These are phyloP conservation scores for Notamacropus eugenii DNA, from an alignment of 2,797 vertebrate species.

Conservation along the genomic window DNA sequence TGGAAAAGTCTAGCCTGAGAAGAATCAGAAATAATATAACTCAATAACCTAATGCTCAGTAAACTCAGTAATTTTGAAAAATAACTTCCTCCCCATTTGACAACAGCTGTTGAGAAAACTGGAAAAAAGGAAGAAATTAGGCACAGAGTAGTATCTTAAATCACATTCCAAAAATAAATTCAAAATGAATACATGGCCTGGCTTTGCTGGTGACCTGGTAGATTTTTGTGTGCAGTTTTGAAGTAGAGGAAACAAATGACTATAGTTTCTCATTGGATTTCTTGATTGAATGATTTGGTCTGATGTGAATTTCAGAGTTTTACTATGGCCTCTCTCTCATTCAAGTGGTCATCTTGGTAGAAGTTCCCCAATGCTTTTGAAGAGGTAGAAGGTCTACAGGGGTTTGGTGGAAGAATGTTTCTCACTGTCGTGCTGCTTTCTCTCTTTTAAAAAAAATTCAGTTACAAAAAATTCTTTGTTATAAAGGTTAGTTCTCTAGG, in stretches of 20 bases:
- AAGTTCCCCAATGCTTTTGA: background rate
- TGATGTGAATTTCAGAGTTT: background rate
- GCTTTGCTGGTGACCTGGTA: background rate
- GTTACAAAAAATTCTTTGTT: background rate
- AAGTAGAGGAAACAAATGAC: background rate
- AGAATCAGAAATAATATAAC: background rate
- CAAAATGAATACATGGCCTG: background rate
- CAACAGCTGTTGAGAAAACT: background rate
- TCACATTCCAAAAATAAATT: background rate
- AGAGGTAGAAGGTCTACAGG: background rate
- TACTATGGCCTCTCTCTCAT: background rate
- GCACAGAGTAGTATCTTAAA: background rate
- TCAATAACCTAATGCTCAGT: background rate
- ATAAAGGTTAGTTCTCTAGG: background rate
- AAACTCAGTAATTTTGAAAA: background rate
- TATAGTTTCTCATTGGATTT: background rate
- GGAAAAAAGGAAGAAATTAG: background rate
- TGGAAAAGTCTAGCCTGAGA: background rate
- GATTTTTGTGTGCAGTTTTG: background rate
- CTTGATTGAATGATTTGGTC: background rate
- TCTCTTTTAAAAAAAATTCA: too few relatives aligned
- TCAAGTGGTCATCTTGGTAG: background rate
- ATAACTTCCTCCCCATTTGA: background rate
- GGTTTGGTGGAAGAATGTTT: background rate
- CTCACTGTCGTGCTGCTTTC: background rate